Evolutionary conservation across 2,797 vertebrate genomes (phyloP).

Genomic region (Coilia nasus): DNA sequence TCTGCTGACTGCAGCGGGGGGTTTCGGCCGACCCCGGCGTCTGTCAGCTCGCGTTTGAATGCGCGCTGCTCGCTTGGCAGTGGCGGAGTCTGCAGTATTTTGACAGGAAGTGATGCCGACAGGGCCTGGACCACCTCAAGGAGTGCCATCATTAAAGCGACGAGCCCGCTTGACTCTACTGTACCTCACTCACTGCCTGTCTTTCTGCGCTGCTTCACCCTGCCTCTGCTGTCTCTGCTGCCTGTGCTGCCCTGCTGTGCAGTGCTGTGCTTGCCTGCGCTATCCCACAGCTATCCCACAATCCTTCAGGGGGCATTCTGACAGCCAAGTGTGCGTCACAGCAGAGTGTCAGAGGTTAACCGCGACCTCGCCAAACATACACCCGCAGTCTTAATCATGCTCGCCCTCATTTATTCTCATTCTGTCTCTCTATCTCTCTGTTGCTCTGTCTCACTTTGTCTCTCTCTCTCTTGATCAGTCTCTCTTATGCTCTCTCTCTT

Average conservation of each 20-base stretch:
- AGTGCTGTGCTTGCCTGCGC: background rate
- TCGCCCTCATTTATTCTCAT: background rate
- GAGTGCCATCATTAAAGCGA: conserved; percentile 52
- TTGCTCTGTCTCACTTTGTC: background rate
- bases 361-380: background rate
- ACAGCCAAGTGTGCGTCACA: conserved; percentile 76
- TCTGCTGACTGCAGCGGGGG: background rate
- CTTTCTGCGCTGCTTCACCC: background rate
- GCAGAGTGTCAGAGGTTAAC: conserved; percentile 4
- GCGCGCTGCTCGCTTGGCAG: background rate
- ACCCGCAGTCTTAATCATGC: background rate
- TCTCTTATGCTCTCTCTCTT: background rate
- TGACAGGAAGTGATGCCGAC: conserved; percentile 7
- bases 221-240: background rate
- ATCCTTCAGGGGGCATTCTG: background rate
- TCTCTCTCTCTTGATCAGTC: background rate
- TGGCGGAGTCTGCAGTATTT: background rate
- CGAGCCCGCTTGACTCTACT: background rate
- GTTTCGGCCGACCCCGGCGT: background rate
- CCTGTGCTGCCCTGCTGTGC: no score
- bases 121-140: background rate
- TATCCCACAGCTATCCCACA: background rate
- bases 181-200: background rate
- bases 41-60: background rate
- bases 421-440: background rate